Percentiles rank a stretch among this genome's conserved stretches.
Conservation (phyloP, 2,797 vertebrate genomes). For the Silurus lanzhouensis region DNA sequence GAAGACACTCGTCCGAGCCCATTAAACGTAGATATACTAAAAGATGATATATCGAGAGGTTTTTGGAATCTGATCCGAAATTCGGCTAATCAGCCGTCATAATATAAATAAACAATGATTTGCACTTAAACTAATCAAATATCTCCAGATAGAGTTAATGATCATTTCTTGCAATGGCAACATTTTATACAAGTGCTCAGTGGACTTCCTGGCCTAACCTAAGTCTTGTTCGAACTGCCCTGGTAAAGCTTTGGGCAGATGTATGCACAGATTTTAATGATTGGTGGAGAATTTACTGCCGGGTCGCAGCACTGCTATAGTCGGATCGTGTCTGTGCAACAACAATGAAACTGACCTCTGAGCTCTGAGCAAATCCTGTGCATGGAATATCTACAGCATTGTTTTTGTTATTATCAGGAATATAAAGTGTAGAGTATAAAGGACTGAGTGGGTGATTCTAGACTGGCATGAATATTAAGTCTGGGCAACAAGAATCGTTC, state of each 20-base stretch:
- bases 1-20: background rate
- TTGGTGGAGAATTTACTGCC: constrained; percentile 67
- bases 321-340: constrained; percentile 52
- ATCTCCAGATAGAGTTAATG: too few species aligned
- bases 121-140: too few species aligned
- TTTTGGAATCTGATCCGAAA: background rate
- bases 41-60: background rate
- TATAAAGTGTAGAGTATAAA: background rate
- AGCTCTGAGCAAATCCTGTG: constrained; percentile 55
- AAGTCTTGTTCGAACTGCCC: background rate
- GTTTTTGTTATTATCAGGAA: background rate
- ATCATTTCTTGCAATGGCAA: too few species aligned
- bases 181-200: too few species aligned
- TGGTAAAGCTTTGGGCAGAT: background rate
- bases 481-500: background rate
- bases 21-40: background rate
- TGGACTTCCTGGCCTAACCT: too few species aligned
- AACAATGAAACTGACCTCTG: constrained; percentile 67
- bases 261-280: constrained; percentile 74
- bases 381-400: background rate
- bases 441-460: background rate
- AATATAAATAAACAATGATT: too few species aligned
- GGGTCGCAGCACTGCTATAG: constrained; percentile 35
- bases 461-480: background rate
- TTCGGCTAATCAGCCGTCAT: background rate